These are phyloP conservation scores for Acanthis flammea DNA, from an alignment of 2,797 vertebrate genomes.

Conservation along the genomic window DNA sequence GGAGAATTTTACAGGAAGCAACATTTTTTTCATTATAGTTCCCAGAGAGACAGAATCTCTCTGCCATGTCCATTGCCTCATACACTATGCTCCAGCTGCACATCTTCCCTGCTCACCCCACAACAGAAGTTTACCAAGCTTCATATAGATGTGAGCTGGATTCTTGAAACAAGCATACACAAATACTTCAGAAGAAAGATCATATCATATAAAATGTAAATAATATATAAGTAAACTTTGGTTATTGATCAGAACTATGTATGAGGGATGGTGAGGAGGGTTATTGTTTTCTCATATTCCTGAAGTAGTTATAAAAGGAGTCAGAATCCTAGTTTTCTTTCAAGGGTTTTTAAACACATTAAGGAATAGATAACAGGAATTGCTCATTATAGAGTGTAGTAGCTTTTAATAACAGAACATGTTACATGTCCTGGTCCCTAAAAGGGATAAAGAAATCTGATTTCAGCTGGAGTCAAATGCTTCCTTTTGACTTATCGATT, in stretches of 20 bases:
- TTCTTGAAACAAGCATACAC: neutral
- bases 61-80: neutral
- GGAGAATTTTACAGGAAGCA: neutral
- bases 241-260: neutral
- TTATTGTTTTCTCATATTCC: neutral
- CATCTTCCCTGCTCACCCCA: neutral
- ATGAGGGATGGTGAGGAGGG: neutral
- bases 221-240: neutral
- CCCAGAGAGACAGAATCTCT: neutral
- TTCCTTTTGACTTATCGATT: neutral
- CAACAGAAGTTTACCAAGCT: neutral
- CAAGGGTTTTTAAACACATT: neutral
- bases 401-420: conserved; percentile 34
- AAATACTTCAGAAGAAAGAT: neutral
- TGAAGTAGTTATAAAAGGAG: neutral
- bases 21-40: neutral
- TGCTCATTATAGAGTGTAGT: conserved; percentile 26
- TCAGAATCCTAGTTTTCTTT: neutral
- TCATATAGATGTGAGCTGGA: neutral
- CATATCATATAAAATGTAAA: neutral
- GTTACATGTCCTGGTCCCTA: neutral
- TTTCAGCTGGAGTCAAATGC: neutral
- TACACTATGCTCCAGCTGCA: neutral
- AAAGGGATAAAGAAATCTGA: neutral
- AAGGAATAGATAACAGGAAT: neutral